A percentile compares a stretch with the other conserved stretches of the same genome.
Evolutionary conservation across 1,140 invertebrate genomes (phyloP).

Genomic region (Ceratosolen fusciceps): DNA sequence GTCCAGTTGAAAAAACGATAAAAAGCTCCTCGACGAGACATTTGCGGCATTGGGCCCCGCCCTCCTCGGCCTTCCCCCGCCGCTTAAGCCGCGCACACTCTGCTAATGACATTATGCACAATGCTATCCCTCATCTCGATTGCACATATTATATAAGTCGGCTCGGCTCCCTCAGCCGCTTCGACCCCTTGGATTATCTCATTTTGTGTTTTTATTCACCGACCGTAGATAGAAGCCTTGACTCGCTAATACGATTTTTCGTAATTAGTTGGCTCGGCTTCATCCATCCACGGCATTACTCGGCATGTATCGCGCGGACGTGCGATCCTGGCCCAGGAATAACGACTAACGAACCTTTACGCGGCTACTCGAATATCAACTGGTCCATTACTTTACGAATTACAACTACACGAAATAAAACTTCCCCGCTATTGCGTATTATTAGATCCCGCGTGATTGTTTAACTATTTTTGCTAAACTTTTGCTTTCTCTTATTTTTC

Average conservation of each 20-base stretch:
- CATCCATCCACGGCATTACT: background rate
- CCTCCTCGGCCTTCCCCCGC: background rate
- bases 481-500: no score
- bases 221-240: background rate
- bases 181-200: conserved; percentile 10
- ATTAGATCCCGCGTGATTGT: no score
- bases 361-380: no score
- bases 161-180: no score
- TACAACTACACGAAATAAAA: no score
- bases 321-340: background rate
- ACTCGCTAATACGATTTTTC: conserved; percentile 35
- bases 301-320: background rate
- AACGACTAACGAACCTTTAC: conserved; percentile 4
- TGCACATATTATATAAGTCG: conserved; percentile 53
- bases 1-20: background rate
- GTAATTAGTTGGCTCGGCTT: conserved; percentile 25
- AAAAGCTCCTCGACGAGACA: background rate
- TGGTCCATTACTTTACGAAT: no score
- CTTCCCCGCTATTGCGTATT: no score
- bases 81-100: background rate
- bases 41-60: background rate
- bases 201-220: conserved; percentile 32
- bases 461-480: no score
- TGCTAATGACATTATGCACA: conserved; percentile 59
- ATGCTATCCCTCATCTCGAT: conserved; percentile 62